A percentile compares a stretch with the other conserved stretches of the same genome.
Evolutionary conservation across 2,113 vertebrate genomes (phyloP).

Genomic region (Plestiodon gilberti): DNA sequence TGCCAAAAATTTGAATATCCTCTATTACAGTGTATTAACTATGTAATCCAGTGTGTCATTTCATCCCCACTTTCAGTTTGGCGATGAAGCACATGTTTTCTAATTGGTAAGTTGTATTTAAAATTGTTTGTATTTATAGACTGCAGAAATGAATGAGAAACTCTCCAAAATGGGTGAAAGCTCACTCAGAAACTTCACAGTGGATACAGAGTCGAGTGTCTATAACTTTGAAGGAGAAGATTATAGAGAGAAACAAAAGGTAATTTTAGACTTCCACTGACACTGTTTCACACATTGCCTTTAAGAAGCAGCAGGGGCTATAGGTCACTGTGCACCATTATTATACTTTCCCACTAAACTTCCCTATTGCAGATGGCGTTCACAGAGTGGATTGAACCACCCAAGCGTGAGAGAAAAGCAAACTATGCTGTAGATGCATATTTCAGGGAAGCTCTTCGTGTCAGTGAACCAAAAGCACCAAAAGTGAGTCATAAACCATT

Average conservation of each 20-base stretch:
- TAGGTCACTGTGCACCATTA: not conserved
- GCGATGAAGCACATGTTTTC: not conserved
- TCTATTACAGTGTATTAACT: not conserved
- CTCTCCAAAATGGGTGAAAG: constrained; percentile 93
- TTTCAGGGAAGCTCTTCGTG: constrained; percentile 95
- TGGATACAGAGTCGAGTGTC: constrained; percentile 96
- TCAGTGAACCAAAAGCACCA: constrained; percentile 98
- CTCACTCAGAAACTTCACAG: constrained; percentile 94
- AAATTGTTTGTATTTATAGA: constrained; percentile 75
- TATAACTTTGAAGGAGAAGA: constrained; percentile 99
- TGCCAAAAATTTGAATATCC: not conserved
- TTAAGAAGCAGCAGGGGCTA: not conserved
- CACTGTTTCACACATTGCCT: not conserved
- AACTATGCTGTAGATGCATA: constrained; percentile 99
- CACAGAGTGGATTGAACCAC: constrained; percentile 98
- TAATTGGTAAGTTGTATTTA: not conserved
- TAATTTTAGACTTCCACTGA: constrained; percentile 57
- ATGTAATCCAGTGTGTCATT: not conserved
- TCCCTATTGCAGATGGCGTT: constrained; percentile 83
- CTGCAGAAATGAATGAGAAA: constrained; percentile 95
- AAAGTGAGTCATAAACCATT: constrained; percentile 81
- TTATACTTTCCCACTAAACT: not conserved
- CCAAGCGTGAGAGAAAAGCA: constrained; percentile 97
- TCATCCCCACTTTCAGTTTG: not conserved
- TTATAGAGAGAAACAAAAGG: constrained; percentile 99